Conservation (phyloP, 2,113 vertebrate species). For the Dicentrarchus labrax region DNA sequence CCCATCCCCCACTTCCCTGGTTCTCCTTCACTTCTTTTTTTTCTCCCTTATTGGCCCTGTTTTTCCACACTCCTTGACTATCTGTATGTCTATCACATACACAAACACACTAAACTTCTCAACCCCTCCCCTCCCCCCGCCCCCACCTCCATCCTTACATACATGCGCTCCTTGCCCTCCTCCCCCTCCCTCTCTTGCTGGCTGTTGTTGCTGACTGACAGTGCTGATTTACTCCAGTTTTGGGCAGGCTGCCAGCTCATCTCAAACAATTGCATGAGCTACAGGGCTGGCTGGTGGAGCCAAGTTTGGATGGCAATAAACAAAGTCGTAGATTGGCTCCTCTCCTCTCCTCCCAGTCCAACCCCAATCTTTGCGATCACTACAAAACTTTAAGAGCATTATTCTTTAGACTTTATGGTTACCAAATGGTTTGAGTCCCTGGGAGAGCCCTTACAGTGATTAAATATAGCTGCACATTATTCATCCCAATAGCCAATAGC, state of each 20-base stretch:
- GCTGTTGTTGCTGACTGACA: constrained; percentile 83
- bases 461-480: constrained; percentile 32
- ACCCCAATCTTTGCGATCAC: constrained; percentile 21
- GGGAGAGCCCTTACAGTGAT: constrained; percentile 11
- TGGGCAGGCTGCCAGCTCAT: constrained; percentile 80
- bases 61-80: constrained; percentile 57
- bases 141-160: constrained; percentile 21
- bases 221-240: constrained; percentile 84
- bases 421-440: constrained; percentile 21
- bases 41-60: constrained; percentile 35
- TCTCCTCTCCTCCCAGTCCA: constrained; percentile 57
- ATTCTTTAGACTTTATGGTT: constrained; percentile 31
- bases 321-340: constrained; percentile 79
- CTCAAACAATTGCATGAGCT: constrained; percentile 83
- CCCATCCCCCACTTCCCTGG: constrained; percentile 59
- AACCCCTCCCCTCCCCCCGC: constrained; percentile 5
- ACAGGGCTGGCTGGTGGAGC: constrained; percentile 68
- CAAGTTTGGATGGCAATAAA: constrained; percentile 85
- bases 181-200: constrained; percentile 49
- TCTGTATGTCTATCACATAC: constrained; percentile 62
- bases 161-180: constrained; percentile 21
- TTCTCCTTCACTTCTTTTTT: constrained; percentile 39
- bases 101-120: constrained; percentile 49
- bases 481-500: constrained; percentile 27
- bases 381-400: constrained; percentile 10